Percentiles rank a stretch among this genome's conserved stretches.
Conservation (phyloP, 1,140 invertebrate species). For the Panonychus citri region DNA sequence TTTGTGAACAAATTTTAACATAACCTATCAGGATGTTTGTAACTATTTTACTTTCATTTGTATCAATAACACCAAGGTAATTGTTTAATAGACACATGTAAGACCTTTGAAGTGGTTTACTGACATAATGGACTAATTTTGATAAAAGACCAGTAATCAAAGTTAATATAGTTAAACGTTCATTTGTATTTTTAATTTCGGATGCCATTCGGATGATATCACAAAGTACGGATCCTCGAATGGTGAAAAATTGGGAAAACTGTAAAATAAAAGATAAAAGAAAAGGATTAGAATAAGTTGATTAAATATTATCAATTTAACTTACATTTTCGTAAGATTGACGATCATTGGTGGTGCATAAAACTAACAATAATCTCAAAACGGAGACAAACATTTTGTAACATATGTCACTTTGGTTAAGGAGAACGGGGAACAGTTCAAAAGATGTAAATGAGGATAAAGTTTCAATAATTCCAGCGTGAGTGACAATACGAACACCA, state of each 20-base stretch:
- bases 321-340: slow-evolving; percentile 4
- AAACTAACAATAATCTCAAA: slow-evolving; percentile 1
- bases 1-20: slow-evolving; percentile 2
- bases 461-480: slow-evolving; percentile 7
- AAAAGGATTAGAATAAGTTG: neutral
- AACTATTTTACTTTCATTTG: slow-evolving; percentile 2
- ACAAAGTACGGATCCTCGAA: neutral
- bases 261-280: neutral
- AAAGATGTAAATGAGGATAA: slow-evolving; percentile 5
- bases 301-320: neutral
- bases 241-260: slow-evolving; percentile 3
- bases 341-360: neutral
- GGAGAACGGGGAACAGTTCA: slow-evolving; percentile 9
- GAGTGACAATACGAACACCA: neutral
- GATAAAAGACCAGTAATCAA: slow-evolving; percentile 4
- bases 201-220: slow-evolving; percentile 6
- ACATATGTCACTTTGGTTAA: slow-evolving; percentile 9
- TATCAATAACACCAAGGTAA: neutral
- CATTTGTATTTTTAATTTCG: neutral
- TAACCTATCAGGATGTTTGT: slow-evolving; percentile 6
- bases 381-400: slow-evolving; percentile 8
- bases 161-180: slow-evolving; percentile 2
- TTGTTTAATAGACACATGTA: slow-evolving; percentile 5
- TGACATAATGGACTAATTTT: neutral
- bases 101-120: slow-evolving; percentile 3